Base-by-base conservation (phyloP, 2,888 invertebrate genomes). In the Ypsolopha scabrella region DNA sequence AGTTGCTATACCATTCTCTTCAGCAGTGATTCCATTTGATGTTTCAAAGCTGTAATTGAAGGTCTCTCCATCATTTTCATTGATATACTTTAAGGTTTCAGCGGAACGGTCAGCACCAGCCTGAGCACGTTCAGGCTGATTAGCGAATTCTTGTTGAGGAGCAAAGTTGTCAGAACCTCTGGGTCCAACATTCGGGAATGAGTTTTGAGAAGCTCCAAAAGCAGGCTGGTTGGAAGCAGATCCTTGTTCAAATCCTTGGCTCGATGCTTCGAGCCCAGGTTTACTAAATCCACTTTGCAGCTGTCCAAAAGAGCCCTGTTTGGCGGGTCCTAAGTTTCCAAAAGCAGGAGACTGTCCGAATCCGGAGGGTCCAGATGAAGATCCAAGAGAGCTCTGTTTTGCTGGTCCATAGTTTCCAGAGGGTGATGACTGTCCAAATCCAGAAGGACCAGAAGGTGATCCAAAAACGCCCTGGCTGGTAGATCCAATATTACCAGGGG, bases 21-120 rank as follows among this genome's bases (percentile, higher is more conserved):
- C 85, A 64, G 80, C 83, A 52, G 78, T 67, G 55, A 86, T 85
- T 4, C 86, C 85, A 51, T 86, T 86, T 0, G 85, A 82, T 2
- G 86, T 85, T 60, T 86, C 85, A 41, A 77, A 86, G 51, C 70
- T 77, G 58, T 82, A 86, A 0, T 75, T 60, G 57, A 75, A 86
- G 7, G 68, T 71, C 48, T 83, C 77, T 33, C 83, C 83, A 51
- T 85, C 79, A 49, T 79, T 85, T 54, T 80, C 68, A 56, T 72
- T 83, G 7, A 78, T 72, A 53, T 74, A 80, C 67, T 70, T 75
- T 46, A 86, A 56, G 37, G 73, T 85, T 58, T 81, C 72, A 7
- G 86, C 81, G 41, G 64, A 71, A 54, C 72, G 74, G 38, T 85
- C 86, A 6, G 72, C 67, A 2, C 71, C 68, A 0, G 81, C 79